Evolutionary conservation across 2,888 invertebrate species (phyloP).

Genomic region (Philaethria dido): DNA sequence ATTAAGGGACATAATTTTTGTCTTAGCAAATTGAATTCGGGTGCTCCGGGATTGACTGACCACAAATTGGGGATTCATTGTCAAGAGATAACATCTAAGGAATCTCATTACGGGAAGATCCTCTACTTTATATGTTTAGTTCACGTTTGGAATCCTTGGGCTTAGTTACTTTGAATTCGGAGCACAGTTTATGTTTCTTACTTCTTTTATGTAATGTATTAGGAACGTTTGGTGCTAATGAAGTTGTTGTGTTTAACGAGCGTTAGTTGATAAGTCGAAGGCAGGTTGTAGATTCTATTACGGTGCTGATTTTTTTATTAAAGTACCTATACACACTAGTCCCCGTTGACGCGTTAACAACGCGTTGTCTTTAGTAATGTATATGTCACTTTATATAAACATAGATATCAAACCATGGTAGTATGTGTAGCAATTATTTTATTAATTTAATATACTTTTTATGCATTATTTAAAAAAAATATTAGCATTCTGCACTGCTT

Average conservation of each 20-base stretch:
- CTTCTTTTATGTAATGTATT: constrained; percentile 35
- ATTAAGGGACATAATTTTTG: constrained; percentile 69
- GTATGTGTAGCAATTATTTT: no score
- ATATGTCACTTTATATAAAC: no score
- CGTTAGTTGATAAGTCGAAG: background rate
- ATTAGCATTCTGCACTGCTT: no score
- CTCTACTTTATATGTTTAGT: constrained; percentile 65
- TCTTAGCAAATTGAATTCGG: constrained; percentile 78
- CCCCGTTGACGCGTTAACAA: no score
- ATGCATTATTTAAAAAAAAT: no score
- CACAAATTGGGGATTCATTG: constrained; percentile 81
- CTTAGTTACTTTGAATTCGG: constrained; percentile 54
- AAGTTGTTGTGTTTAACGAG: background rate
- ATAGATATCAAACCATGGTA: no score
- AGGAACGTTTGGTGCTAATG: background rate
- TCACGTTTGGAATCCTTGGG: constrained; percentile 63
- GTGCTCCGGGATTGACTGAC: constrained; percentile 70
- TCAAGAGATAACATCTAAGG: constrained; percentile 78
- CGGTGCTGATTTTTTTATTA: no score
- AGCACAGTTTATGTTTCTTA: constrained; percentile 34
- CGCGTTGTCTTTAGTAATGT: no score
- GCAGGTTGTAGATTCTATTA: no score
- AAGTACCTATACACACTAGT: no score
- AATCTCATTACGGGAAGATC: constrained; percentile 77
- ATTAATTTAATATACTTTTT: no score